Evolutionary conservation across 64 coral and sea anemone species (phyloP), one percentile per base, ranked within the genome.

Genomic region (Acropora tenuis): DNA sequence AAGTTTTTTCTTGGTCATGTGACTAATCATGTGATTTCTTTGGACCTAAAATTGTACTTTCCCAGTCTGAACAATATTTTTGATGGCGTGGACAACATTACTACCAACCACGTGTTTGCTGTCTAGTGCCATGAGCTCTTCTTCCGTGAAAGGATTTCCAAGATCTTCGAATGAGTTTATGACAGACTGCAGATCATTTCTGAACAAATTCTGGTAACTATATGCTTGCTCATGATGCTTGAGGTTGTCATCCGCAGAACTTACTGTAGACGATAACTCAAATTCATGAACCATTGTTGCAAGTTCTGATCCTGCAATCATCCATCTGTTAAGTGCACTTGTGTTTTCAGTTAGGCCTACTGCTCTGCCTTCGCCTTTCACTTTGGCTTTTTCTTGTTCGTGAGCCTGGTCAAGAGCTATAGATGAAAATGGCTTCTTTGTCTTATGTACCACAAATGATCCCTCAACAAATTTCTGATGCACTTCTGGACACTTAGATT

Each of bases 1-100:
- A 63, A 8, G 59, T 63, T 63, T 63, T 63, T 13, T 2, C 59
- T 63, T 4, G 59, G 59, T 63, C 59, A 63, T 4, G 12, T 63
- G 59, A 63, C 59, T 63, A 63, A 63, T 63, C 59, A 63, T 63
- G 52, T 63, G 59, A 63, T 63, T 63, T 63, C 59, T 63, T 63
- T 63, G 59, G 59, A 63, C 59, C 59, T 63, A 12, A 63, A 63
- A 17, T 63, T 88, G 86, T 17, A 8, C 69, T 75, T 88, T 75
- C 43, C 86, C 86, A 88, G 68, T 75, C 44, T 63, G 19, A 69
- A 69, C 86, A 47, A 88, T 88, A 45, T 88, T 45, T 69, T 43
- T 45, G 8, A 88, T 72, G 43, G 86, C 68, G 43, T 45, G 43
- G 63, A 74, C 69, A 63, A 63, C 59, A 45, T 10, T 55, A 50